phyloP scores from a whole-genome alignment of 30 jellyfish, hydroid and myxozoan species.

The Aurelia coerulea region DNA sequence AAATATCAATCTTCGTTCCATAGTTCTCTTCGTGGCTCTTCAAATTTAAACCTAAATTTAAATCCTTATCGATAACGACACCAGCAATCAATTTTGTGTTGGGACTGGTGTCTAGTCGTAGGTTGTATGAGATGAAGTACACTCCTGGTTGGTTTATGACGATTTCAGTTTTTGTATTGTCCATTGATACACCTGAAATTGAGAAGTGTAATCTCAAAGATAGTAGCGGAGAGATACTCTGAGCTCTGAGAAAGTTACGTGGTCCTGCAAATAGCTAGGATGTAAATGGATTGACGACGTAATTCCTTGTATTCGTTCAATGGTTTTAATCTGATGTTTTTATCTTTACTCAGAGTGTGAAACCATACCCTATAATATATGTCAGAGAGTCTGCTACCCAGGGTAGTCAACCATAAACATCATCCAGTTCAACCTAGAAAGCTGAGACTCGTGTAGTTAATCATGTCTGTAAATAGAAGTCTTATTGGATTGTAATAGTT shows the following conservation, averaged over 20 bases:
- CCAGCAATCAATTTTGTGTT: slow-evolving; percentile 16
- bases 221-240: not conserved
- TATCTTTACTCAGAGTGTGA: not conserved
- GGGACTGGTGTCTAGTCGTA: slow-evolving; percentile 9
- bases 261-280: not conserved
- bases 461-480: too few relatives aligned
- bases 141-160: slow-evolving; percentile 38
- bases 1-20: not conserved
- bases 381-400: too few relatives aligned
- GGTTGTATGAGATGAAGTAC: slow-evolving; percentile 44
- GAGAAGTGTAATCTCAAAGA: not conserved
- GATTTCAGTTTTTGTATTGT: not conserved
- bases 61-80: slow-evolving; percentile 36
- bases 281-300: not conserved
- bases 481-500: too few relatives aligned
- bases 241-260: not conserved
- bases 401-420: too few relatives aligned
- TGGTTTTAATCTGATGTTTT: too few relatives aligned
- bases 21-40: slow-evolving; percentile 20
- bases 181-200: slow-evolving; percentile 33
- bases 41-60: slow-evolving; percentile 7
- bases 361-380: not conserved
- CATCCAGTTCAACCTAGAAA: too few relatives aligned
- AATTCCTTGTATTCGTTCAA: too few relatives aligned
- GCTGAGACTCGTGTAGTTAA: too few relatives aligned